Evolutionary conservation across 1,140 invertebrate species (phyloP), one percentile per base, ranked within the genome.

Genomic region (Hydropsyche tenuis): DNA sequence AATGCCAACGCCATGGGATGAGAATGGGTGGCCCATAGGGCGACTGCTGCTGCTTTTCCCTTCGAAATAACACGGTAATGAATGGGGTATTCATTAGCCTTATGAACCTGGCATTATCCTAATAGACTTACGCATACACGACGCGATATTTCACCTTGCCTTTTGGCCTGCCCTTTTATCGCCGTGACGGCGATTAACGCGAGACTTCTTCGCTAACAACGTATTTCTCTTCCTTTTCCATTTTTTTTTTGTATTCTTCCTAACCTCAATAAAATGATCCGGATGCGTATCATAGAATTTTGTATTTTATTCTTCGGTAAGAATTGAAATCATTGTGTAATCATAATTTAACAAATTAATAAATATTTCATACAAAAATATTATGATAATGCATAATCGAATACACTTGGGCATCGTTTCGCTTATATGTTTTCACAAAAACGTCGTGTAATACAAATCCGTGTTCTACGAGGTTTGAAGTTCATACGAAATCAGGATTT

Each of bases 71-170:
- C 63, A 45, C 63, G 14, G 65, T 68, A 68, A 68, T 68, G 65
- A 68, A 68, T 48, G 43, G 45, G 65, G 65, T 68, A 68, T 68
- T 68, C 65, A 68, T 68, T 68, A 68, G 42, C 65, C 42, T 68
- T 48, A 68, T 68, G 65, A 68, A 68, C 65, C 42, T 48, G 45
- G 65, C 65, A 68, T 68, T 68, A 68, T 16, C 45, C 23, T 68
- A 68, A 68, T 48, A 48, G 65, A 48, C 43, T 46, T 45, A 65
- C 30, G 63, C 30, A 65, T 65, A 65, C 65, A 48, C n/a, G 65
- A 68, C 42, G 23, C 45, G 42, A 68, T 68, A 68, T 68, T 68
- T 68, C 20, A 68, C 42, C 65, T 48, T 68, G 22, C 37, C 65
- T 16, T 68, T 68, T n/a, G 14, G 14, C 30, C 65, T 14, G n/a